Percentiles rank a stretch among this genome's conserved stretches.
phyloP scores from a whole-genome alignment of 2,113 vertebrate genomes.

The Corydoras maculifer region DNA sequence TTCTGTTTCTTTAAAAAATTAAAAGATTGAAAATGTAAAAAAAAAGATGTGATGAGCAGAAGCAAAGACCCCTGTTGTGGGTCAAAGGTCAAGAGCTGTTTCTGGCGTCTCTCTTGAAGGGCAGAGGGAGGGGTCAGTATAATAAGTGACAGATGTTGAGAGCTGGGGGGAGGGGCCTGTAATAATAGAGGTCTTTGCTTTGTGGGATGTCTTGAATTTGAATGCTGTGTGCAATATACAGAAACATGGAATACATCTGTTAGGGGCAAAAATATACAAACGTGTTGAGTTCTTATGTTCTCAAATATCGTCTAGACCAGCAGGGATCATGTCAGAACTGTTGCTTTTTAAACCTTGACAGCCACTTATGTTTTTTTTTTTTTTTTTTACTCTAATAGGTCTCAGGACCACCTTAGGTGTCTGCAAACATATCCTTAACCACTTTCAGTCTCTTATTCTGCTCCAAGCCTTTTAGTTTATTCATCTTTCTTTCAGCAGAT shows the following conservation, averaged over 20 bases:
- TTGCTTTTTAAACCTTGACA: constrained; percentile 29
- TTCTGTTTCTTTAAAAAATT: no score
- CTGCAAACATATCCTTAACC: not conserved
- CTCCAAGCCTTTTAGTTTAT: not conserved
- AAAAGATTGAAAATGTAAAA: no score
- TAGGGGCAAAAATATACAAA: constrained; percentile 1
- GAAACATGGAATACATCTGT: not conserved
- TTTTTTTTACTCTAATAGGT: not conserved
- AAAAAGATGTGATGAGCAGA: constrained; percentile 21
- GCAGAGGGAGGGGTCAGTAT: constrained; percentile 24
- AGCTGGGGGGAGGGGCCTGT: constrained; percentile 13
- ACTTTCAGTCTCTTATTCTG: no score
- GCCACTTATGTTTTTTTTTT: constrained; percentile 4
- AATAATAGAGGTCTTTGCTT: not conserved
- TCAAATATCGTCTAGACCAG: constrained; percentile 8
- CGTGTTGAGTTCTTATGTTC: constrained; percentile 1
- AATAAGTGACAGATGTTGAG: constrained; percentile 38
- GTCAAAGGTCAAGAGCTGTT: constrained; percentile 35
- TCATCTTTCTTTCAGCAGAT: not conserved
- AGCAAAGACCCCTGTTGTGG: constrained; percentile 18
- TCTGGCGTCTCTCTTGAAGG: constrained; percentile 9
- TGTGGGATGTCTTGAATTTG: not conserved
- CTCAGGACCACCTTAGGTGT: not conserved
- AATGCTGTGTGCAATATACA: constrained; percentile 15
- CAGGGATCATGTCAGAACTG: constrained; percentile 6